Conservation (phyloP, 2,797 vertebrate genomes). For the Leptatherina wallacei region DNA sequence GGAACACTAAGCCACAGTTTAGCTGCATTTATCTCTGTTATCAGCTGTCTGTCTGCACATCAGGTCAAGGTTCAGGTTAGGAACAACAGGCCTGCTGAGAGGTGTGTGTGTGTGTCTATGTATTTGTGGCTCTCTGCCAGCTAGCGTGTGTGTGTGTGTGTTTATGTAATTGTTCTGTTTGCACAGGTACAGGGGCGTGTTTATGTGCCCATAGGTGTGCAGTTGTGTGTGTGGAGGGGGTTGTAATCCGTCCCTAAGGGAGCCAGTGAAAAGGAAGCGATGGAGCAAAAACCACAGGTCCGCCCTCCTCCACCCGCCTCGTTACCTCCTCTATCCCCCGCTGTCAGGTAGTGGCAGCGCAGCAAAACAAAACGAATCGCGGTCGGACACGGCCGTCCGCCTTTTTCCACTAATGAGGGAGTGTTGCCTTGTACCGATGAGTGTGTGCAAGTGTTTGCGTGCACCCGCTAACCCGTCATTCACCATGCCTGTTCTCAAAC, state of each 20-base stretch:
- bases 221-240: conserved; percentile 58
- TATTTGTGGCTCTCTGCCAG: conserved; percentile 23
- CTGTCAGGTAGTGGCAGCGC: conserved; percentile 81
- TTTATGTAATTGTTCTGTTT: conserved; percentile 46
- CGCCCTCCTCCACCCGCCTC: conserved; percentile 63
- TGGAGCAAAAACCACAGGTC: conserved; percentile 80
- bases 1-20: conserved; percentile 64
- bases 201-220: conserved; percentile 12
- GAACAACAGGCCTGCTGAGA: conserved; percentile 44
- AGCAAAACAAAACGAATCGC: conserved; percentile 74
- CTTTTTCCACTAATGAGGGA: conserved; percentile 68
- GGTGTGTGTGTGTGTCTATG: conserved; percentile 18
- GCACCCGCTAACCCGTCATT: conserved; percentile 73
- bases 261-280: conserved; percentile 79
- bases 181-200: conserved; percentile 34
- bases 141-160: conserved; percentile 4
- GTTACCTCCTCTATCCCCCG: conserved; percentile 72
- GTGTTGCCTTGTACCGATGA: conserved; percentile 65
- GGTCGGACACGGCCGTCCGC: conserved; percentile 68
- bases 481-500: conserved; percentile 93
- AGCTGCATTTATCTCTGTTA: conserved; percentile 59
- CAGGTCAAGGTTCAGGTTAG: conserved; percentile 66
- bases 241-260: conserved; percentile 76
- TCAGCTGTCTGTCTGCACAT: conserved; percentile 62
- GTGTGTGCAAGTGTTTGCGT: conserved; percentile 72